These are phyloP conservation scores for Tachina lurida DNA, from an alignment of 2,888 invertebrate species.

Conservation along the genomic window DNA sequence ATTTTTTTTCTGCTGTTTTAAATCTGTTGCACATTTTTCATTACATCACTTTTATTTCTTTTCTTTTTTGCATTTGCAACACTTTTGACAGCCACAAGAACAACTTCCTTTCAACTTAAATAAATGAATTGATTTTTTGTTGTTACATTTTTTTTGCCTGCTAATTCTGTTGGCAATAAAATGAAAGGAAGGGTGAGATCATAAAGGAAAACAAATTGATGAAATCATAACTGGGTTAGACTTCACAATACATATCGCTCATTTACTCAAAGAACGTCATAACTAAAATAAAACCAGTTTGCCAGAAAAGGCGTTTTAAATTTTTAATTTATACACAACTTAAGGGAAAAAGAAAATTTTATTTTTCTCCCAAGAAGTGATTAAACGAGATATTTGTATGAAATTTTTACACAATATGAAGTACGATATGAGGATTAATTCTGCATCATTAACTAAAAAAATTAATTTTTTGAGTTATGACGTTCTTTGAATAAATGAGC, in stretches of 20 bases:
- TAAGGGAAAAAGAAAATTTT: no score
- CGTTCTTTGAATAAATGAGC: no score
- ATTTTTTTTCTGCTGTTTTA: slow-evolving; percentile 26
- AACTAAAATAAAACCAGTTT: no score
- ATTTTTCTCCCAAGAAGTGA: no score
- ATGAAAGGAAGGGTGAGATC: slow-evolving; percentile 59
- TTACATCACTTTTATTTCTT: slow-evolving; percentile 40
- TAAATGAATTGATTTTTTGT: slow-evolving; percentile 27
- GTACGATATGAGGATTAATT: no score
- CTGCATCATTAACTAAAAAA: no score
- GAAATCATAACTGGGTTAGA: slow-evolving; percentile 63
- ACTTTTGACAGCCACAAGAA: slow-evolving; percentile 52
- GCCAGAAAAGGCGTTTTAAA: no score
- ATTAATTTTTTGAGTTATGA: no score
- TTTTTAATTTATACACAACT: no score
- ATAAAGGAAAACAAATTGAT: slow-evolving; percentile 44
- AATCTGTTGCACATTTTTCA: slow-evolving; percentile 54
- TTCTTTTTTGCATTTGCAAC: slow-evolving; percentile 3
- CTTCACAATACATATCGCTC: neutral
- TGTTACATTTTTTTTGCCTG: neutral
- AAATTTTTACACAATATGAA: no score
- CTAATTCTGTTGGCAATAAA: neutral
- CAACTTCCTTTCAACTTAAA: slow-evolving; percentile 53
- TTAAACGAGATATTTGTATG: no score
- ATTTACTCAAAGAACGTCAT: no score